phyloP scores from a whole-genome alignment of 2,888 invertebrate species.

The Drosophila seclusa region DNA sequence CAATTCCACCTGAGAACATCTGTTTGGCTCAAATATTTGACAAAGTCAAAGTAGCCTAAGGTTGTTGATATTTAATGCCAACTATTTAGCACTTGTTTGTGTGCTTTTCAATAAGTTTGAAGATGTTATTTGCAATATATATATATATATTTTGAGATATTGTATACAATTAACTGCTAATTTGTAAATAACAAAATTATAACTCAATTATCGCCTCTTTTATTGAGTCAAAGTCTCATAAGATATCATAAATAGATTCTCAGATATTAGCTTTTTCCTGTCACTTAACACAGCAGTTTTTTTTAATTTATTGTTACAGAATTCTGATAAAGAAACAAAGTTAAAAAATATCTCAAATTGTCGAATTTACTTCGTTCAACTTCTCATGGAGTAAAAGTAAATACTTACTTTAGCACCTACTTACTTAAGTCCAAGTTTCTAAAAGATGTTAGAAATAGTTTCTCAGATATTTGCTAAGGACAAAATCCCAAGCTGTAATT shows the following conservation, averaged over 20 bases:
- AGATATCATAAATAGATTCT: background rate
- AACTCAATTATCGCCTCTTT: background rate
- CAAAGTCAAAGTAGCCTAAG: background rate
- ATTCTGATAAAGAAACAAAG: background rate
- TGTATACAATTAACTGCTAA: background rate
- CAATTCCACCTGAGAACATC: background rate
- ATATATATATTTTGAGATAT: background rate
- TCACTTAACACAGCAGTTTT: background rate
- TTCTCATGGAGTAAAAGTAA: rapidly evolving
- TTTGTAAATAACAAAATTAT: background rate
- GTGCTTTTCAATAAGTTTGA: no score
- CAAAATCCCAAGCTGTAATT: background rate
- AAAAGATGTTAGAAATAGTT: background rate
- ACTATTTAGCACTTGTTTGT: background rate
- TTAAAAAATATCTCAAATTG: background rate
- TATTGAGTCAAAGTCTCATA: background rate
- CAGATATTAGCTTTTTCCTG: background rate
- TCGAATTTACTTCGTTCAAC: no score
- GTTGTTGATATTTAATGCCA: background rate
- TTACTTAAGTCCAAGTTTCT: background rate
- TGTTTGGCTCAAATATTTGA: background rate
- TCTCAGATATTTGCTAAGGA: background rate
- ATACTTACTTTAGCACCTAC: background rate
- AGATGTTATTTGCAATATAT: no score
- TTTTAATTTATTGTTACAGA: background rate